Conservation (phyloP, 2,797 vertebrate genomes). For the Podarcis lilfordi region DNA sequence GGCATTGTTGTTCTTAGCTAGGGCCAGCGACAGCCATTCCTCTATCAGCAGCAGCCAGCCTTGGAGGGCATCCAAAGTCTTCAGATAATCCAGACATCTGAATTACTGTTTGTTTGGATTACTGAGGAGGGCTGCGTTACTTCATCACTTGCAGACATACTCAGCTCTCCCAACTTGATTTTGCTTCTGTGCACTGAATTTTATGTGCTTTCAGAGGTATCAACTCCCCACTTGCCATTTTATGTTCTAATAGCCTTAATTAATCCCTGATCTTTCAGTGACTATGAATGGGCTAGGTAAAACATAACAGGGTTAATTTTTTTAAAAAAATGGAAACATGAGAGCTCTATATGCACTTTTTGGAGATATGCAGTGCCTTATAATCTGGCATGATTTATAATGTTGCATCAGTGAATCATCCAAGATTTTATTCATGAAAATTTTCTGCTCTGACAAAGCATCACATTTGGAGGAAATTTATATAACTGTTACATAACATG, state of each 20-base stretch:
- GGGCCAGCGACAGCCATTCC: background rate
- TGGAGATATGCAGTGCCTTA: conserved; percentile 2
- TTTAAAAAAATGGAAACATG: background rate
- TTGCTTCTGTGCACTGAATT: background rate
- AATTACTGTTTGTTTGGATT: background rate
- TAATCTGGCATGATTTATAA: conserved; percentile 33
- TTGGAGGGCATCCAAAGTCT: background rate
- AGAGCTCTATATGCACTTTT: conserved; percentile 21
- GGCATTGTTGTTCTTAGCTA: background rate
- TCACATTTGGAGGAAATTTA: conserved; percentile 19
- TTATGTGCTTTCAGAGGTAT: background rate
- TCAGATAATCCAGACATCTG: background rate
- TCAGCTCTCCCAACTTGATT: background rate
- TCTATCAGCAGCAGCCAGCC: background rate
- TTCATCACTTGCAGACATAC: background rate
- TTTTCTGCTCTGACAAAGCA: conserved; percentile 16
- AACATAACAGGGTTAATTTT: background rate
- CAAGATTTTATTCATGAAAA: background rate
- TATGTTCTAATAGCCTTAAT: conserved; percentile 4
- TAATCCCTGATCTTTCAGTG: background rate
- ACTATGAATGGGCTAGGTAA: background rate
- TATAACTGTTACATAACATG: conserved; percentile 22
- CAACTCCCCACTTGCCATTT: background rate
- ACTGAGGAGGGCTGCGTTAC: background rate
- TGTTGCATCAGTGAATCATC: conserved; percentile 5